phyloP scores from a whole-genome alignment of 2,888 invertebrate genomes.

The Phlogophora meticulosa region DNA sequence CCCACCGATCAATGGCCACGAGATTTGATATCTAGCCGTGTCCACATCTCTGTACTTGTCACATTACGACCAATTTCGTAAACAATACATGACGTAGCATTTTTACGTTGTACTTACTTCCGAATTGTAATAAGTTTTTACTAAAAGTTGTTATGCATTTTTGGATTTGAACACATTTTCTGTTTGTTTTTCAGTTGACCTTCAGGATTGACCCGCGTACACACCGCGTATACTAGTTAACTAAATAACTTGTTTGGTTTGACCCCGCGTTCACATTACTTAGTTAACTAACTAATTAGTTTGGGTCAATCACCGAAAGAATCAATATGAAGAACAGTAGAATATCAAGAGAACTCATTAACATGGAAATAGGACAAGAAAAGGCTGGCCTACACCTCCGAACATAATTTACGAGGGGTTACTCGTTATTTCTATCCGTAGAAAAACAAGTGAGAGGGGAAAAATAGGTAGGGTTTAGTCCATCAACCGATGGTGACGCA shows the following conservation, averaged over 20 bases:
- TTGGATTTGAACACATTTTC: neutral
- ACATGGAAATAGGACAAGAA: conserved; percentile 29
- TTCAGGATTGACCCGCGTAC: conserved; percentile 12
- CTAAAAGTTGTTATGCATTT: conserved; percentile 1
- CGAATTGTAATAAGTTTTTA: neutral
- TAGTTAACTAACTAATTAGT: neutral
- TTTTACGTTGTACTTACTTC: conserved; percentile 1
- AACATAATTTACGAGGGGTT: conserved; percentile 46
- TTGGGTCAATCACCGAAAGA: conserved; percentile 6
- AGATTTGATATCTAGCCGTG: conserved; percentile 81
- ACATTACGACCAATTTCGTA: conserved; percentile 51
- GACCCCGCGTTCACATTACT: no score
- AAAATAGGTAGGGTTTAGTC: conserved; percentile 37
- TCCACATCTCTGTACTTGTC: conserved; percentile 53
- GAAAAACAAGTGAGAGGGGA: conserved; percentile 45
- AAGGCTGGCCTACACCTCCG: conserved; percentile 23
- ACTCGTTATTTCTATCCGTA: conserved; percentile 32
- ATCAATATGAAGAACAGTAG: conserved; percentile 21
- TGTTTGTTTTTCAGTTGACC: conserved; percentile 28
- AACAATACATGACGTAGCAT: conserved; percentile 34
- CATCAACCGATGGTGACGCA: conserved; percentile 52
- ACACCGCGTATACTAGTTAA: neutral
- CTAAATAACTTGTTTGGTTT: conserved; percentile 1
- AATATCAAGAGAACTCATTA: conserved; percentile 33
- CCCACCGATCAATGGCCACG: conserved; percentile 87